A percentile compares a stretch with the other conserved stretches of the same genome.
These are phyloP conservation scores for Gambusia yucatana DNA, from an alignment of 2,797 vertebrate genomes.

Conservation along the genomic window DNA sequence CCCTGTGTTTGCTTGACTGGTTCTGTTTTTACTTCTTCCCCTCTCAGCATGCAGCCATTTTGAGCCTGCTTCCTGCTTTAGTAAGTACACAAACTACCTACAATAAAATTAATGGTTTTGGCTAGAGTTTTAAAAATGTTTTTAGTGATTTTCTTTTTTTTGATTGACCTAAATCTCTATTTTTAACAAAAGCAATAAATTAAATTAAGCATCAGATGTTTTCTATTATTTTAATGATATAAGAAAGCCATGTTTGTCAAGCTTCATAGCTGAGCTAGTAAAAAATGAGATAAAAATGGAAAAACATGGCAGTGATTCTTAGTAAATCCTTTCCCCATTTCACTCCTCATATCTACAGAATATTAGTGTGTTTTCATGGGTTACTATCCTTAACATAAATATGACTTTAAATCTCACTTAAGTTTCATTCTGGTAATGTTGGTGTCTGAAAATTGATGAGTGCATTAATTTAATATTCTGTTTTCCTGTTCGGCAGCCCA, in stretches of 20 bases:
- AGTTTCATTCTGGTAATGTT: not conserved
- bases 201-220: not conserved
- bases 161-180: not conserved
- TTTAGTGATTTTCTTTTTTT: no score
- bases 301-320: not conserved
- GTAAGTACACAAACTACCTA: conserved; percentile 62
- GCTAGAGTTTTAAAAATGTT: no score
- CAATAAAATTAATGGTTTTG: not conserved
- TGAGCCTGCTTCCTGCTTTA: conserved; percentile 51
- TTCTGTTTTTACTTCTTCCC: conserved; percentile 23
- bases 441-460: not conserved
- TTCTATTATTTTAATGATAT: not conserved
- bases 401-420: not conserved
- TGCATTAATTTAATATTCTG: not conserved
- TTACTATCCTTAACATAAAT: not conserved
- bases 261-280: not conserved
- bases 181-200: not conserved
- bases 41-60: conserved; percentile 66
- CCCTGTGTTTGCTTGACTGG: conserved; percentile 4
- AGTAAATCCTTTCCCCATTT: not conserved
- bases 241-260: not conserved
- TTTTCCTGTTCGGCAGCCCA: conserved; percentile 54
- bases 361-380: not conserved
- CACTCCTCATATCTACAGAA: no score
- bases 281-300: not conserved